Base-by-base conservation (phyloP, 2,888 invertebrate genomes). In the Leucoma salicis region DNA sequence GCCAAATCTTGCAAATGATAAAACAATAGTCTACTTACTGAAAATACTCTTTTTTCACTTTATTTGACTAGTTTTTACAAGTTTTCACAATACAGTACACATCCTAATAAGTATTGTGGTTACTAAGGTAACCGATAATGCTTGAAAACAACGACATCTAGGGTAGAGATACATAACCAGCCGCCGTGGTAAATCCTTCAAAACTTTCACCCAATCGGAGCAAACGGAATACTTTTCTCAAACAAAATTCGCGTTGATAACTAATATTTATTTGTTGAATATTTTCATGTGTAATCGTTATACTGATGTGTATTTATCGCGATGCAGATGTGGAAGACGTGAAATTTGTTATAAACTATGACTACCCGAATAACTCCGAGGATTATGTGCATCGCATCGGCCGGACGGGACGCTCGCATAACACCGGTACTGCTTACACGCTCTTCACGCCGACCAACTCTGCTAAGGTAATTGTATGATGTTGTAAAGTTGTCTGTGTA, bases 341-440 rank as follows among this genome's bases (percentile, higher is more conserved):
- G 80, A 98, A 98, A 92, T 98, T 97, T 92, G 99, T 99, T 71
- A 97, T 99, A 91, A 99, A 99, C 92, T 98, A 95, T 92, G 99
- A 99, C 90, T 99, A 98, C 87, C 99, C 99, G 42, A 96, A 96
- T 78, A 97, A 96, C 82, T 97, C 97, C 2, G 99, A 99, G 90
- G 99, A 99, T 88, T 99, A 99, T 88, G 97, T 99, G 52, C 97
- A 97, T 70, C 95, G 99, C 53, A 99, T 99, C 77, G 99, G 99
- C 18, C 94, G 99, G 59, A 99, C 99, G 21, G 99, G 97, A 34
- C 94, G 99, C 42, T 95, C 96, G 18, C 95, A 95, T 73, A 95
- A 96, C 70, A 97, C 96, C 29, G 98, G 97, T 63, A 98, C 98
- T 1, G 98, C 99, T 0, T 99, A 98, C 86, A 98, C 99, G 10